Evolutionary conservation across 2,797 vertebrate genomes (phyloP).

Genomic region (Kryptolebias ocellatus): DNA sequence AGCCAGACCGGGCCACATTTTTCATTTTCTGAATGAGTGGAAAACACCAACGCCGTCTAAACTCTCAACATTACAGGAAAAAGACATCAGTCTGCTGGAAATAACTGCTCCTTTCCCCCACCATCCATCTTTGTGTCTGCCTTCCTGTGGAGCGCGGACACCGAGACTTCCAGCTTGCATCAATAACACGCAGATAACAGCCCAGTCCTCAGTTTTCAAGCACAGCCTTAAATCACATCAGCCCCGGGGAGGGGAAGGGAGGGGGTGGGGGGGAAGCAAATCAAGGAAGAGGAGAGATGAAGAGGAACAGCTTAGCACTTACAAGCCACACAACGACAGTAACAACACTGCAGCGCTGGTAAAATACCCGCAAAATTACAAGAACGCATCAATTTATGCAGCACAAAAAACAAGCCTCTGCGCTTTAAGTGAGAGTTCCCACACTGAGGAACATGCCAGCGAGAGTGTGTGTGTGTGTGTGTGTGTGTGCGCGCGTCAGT

Average conservation of each 20-base stretch:
- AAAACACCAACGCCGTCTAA: constrained; percentile 30
- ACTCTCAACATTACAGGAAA: constrained; percentile 36
- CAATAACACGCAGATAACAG: constrained; percentile 73
- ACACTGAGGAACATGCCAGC: constrained; percentile 37
- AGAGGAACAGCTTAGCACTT: constrained; percentile 23
- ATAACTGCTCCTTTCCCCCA: constrained; percentile 47
- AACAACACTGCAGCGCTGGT: constrained; percentile 24
- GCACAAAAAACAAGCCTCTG: constrained; percentile 44
- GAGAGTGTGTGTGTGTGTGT: constrained; percentile 16
- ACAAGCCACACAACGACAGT: constrained; percentile 27
- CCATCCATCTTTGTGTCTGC: constrained; percentile 26
- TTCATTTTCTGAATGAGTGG: constrained; percentile 25
- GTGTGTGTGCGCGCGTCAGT: constrained; percentile 10
- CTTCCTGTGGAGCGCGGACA: constrained; percentile 56
- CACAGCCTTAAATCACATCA: constrained; percentile 73
- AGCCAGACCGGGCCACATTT: constrained; percentile 11
- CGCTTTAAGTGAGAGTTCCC: constrained; percentile 59
- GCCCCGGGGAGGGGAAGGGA: constrained; percentile 40
- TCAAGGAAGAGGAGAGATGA: constrained; percentile 38
- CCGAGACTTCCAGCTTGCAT: constrained; percentile 66
- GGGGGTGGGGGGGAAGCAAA: constrained; percentile 51
- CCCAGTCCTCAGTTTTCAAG: constrained; percentile 67
- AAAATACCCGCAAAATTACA: constrained; percentile 35
- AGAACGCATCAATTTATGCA: constrained; percentile 51
- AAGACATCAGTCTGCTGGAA: constrained; percentile 54